Evolutionary conservation across 2,888 invertebrate species (phyloP), one percentile per base, ranked within the genome.

Genomic region (Perdita meconis): DNA sequence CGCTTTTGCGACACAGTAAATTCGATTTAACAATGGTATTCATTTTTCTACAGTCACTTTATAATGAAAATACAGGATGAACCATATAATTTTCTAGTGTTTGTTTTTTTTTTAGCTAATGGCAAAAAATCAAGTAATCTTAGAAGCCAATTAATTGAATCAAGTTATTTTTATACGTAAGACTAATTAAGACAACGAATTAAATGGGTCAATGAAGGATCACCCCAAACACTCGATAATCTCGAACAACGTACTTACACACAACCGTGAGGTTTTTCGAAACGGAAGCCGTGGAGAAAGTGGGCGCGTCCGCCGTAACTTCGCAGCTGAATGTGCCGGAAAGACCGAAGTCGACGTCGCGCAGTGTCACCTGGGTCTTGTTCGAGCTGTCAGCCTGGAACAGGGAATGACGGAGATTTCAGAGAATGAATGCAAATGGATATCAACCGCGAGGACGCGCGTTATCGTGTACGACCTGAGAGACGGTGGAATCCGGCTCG

Each of bases 311-410:
- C 0, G 95, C 95, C 6, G 96, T 96, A 78, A 96, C 96, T 92
- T 96, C 96, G 90, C 96, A 96, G 89, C 95, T 95, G 93, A 96
- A 96, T 93, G 96, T 96, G 4, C 96, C 96, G 42, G 96, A 95
- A 66, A 96, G 93, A 63, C 94, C 94, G 86, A 96, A 95, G 85
- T 96, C 95, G 88, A 96, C 94, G 83, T 95, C 94, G 82, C 94
- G 94, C 78, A 96, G 94, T 76, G 95, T 93, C 64, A 96, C 96
- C 92, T 96, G 96, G 59, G 95, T 95, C 73, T 95, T 95, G 91
- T 96, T 96, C 22, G 96, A 96, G 82, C 94, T 94, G 87, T 94
- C 94, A 90, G 94, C 93, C 97, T 97, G 94, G 74, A 94, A 94
- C 84, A 85, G 56, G 81, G 63, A 34, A 66, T 16, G 47, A 40